phyloP scores from a whole-genome alignment of 2,888 invertebrate species.

The Drosophila recens region DNA sequence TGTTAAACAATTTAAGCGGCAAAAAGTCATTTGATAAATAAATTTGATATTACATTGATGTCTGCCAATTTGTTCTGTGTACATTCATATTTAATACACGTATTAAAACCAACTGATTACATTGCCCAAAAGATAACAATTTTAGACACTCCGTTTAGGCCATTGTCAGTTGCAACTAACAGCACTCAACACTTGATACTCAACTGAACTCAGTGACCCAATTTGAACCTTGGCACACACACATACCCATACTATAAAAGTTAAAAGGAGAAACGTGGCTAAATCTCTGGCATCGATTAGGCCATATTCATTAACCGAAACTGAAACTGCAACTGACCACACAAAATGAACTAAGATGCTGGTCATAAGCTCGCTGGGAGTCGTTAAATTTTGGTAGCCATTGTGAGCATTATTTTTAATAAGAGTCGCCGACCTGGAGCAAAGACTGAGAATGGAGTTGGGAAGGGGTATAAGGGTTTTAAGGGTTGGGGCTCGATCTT shows the following conservation, averaged over 20 bases:
- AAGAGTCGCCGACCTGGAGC: constrained; percentile 45
- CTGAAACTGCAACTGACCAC: constrained; percentile 26
- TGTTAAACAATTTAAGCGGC: constrained; percentile 3
- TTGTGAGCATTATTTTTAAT: constrained; percentile 72
- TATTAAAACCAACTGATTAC: background rate
- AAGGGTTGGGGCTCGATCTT: constrained; percentile 38
- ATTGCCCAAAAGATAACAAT: background rate
- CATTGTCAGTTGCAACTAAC: constrained; percentile 1
- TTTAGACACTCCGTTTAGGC: background rate
- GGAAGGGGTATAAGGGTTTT: background rate
- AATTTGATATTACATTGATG: constrained; percentile 50
- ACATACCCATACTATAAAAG: background rate
- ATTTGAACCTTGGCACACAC: background rate
- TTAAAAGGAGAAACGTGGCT: constrained; percentile 2
- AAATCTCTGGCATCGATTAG: constrained; percentile 45
- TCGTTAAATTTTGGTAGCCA: constrained; percentile 64
- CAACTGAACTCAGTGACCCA: constrained; percentile 1
- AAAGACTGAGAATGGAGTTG: background rate
- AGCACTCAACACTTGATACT: background rate
- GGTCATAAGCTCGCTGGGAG: constrained; percentile 6
- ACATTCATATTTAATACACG: constrained; percentile 11
- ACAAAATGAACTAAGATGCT: constrained; percentile 21
- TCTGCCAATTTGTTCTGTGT: constrained; percentile 38
- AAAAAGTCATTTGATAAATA: constrained; percentile 50
- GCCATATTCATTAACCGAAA: constrained; percentile 40